Percentiles rank a stretch among this genome's conserved stretches.
These are phyloP conservation scores for Thymelicus lineola DNA, from an alignment of 2,888 invertebrate species.

Conservation along the genomic window DNA sequence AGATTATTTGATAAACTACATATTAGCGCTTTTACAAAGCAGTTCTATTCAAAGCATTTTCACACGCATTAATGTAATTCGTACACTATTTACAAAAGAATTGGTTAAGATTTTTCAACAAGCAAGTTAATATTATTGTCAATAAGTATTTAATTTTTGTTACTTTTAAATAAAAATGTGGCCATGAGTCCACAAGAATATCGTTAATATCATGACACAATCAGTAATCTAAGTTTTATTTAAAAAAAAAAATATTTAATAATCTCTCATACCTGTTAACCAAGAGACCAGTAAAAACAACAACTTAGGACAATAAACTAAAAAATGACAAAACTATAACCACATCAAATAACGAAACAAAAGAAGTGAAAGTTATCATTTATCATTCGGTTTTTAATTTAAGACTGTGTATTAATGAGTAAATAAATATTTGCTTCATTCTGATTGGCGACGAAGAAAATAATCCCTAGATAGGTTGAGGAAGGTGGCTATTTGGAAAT, in stretches of 20 bases:
- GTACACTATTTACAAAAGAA: too few relatives aligned
- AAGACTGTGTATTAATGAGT: neutral
- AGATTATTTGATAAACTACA: too few relatives aligned
- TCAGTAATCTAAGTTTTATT: neutral
- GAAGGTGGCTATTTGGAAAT: neutral
- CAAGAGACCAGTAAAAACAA: neutral
- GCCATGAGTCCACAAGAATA: neutral
- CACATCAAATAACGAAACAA: neutral
- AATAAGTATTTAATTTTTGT: neutral
- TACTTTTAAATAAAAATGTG: neutral
- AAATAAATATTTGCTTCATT: neutral
- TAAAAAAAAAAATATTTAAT: neutral
- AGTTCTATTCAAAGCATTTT: too few relatives aligned
- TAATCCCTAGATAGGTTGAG: neutral
- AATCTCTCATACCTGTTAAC: neutral
- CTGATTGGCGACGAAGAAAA: neutral
- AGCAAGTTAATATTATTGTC: neutral
- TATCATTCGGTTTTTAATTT: neutral
- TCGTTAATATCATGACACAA: neutral
- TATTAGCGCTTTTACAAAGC: too few relatives aligned
- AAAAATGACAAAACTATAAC: neutral
- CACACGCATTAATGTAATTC: too few relatives aligned
- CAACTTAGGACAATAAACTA: neutral
- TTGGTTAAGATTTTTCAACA: too few relatives aligned
- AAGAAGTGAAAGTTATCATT: conserved; percentile 1